Evolutionary conservation across 1,140 invertebrate species (phyloP).

Genomic region (Leptinotarsa lineolata): DNA sequence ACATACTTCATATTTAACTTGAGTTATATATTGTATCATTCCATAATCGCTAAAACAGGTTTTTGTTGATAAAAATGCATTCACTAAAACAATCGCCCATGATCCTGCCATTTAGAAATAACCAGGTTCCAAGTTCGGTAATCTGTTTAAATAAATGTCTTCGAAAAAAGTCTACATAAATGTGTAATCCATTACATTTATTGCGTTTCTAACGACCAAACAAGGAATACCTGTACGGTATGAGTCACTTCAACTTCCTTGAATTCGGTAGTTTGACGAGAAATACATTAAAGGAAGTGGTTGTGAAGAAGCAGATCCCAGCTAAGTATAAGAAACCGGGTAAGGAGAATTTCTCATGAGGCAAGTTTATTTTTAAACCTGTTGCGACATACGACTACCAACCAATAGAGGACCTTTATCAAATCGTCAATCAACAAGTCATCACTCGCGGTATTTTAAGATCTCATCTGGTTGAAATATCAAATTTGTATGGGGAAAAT

Average conservation of each 20-base stretch:
- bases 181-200: no score
- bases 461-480: slow-evolving; percentile 1
- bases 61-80: no score
- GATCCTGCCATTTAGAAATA: neutral
- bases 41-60: no score
- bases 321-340: neutral
- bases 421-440: slow-evolving; percentile 1
- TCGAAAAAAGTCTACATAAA: no score
- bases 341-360: neutral
- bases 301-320: slow-evolving; percentile 1
- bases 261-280: slow-evolving; percentile 1
- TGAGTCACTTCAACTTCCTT: neutral
- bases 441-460: neutral
- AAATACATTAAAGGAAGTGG: neutral
- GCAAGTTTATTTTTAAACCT: neutral
- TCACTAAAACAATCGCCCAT: no score
- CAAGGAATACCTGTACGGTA: no score
- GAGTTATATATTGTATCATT: no score
- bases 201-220: no score
- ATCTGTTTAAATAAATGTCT: no score
- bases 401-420: neutral
- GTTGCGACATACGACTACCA: neutral
- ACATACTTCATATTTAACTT: no score
- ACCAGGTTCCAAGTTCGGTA: no score
- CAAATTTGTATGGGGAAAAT: neutral